Conservation (phyloP, 2,888 invertebrate genomes). For the Tetanocera ferruginea region DNA sequence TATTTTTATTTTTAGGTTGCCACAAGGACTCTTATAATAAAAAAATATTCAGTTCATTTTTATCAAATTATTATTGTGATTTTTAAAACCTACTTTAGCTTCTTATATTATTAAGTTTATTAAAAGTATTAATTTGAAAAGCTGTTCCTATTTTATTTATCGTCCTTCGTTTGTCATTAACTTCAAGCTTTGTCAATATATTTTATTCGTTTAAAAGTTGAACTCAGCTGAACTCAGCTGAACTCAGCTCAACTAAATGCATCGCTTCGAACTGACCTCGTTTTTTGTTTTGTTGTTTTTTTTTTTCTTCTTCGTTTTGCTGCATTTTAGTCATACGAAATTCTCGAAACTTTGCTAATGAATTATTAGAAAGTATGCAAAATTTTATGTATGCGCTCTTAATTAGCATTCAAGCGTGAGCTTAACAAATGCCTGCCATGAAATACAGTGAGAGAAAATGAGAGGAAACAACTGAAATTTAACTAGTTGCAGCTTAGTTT, state of each 20-base stretch:
- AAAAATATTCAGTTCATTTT: background rate
- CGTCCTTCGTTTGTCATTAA: conserved; percentile 14
- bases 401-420: background rate
- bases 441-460: too few species aligned
- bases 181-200: conserved; percentile 24
- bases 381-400: background rate
- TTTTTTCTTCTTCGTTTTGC: background rate
- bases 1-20: background rate
- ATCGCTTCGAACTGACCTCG: conserved; percentile 8
- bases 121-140: too few species aligned
- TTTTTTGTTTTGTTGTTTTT: background rate
- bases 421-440: background rate
- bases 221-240: conserved; percentile 16
- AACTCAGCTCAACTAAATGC: background rate
- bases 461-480: too few species aligned
- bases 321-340: background rate
- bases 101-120: too few species aligned
- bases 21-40: background rate
- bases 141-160: background rate
- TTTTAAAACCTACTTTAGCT: too few species aligned
- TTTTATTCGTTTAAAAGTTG: background rate
- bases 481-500: too few species aligned
- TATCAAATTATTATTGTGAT: too few species aligned
- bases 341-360: conserved; percentile 33
- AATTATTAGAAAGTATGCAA: conserved; percentile 22